Percentiles rank a stretch among this genome's conserved stretches.
phyloP scores from a whole-genome alignment of 2,113 vertebrate genomes.

The Propithecus coquereli region DNA sequence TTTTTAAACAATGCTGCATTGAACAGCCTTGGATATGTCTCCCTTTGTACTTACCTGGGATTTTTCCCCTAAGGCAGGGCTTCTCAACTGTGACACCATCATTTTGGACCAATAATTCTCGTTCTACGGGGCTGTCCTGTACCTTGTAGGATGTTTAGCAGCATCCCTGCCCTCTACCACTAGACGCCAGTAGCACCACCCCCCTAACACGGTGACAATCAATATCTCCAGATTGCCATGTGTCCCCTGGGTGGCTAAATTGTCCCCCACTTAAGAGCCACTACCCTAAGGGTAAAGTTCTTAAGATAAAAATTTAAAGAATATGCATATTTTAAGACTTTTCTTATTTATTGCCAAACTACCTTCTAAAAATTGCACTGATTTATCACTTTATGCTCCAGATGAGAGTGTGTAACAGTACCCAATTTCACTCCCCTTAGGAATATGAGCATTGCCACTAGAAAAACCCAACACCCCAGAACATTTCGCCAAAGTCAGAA shows the following conservation, averaged over 20 bases:
- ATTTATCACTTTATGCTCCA: neutral
- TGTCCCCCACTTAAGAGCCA: neutral
- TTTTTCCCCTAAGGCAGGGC: neutral
- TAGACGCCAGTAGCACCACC: rapidly evolving
- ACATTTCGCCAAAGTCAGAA: neutral
- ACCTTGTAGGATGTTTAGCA: neutral
- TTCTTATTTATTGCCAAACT: neutral
- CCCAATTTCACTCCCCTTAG: neutral
- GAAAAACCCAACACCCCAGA: neutral
- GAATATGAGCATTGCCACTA: neutral
- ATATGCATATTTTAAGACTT: neutral
- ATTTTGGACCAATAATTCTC: neutral
- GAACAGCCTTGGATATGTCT: neutral
- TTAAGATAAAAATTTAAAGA: neutral
- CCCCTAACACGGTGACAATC: neutral
- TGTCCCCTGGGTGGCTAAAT: neutral
- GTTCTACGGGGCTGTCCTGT: neutral
- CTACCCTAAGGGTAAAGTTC: neutral
- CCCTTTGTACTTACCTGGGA: neutral
- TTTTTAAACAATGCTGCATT: neutral
- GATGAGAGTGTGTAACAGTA: neutral
- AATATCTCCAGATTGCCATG: neutral
- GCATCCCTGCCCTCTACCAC: neutral
- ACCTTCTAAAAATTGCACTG: neutral
- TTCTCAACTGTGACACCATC: neutral